phyloP scores from a whole-genome alignment of 64 coral and sea anemone genomes.

The Acropora yongei region DNA sequence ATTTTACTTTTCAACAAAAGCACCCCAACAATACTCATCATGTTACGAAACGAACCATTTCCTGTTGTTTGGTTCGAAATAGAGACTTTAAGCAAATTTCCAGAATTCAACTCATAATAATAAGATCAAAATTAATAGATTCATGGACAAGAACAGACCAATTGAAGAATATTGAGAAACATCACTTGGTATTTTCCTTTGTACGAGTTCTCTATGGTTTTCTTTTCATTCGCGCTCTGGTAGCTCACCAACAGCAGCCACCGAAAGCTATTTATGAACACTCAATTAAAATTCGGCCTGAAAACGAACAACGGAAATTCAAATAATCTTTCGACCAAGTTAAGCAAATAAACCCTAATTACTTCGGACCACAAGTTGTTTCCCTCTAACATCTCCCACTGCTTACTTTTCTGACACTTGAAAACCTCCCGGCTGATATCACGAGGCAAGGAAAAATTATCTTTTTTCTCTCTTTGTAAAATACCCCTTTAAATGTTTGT shows the following conservation, averaged over 20 bases:
- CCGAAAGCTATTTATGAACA: too few species aligned
- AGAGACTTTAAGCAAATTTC: background rate
- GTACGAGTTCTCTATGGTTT: background rate
- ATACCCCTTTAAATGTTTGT: background rate
- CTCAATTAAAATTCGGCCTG: too few species aligned
- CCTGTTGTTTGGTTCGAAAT: background rate
- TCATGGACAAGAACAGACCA: background rate
- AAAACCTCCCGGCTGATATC: too few species aligned
- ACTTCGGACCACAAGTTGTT: too few species aligned
- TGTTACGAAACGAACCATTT: background rate
- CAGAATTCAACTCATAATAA: too few species aligned
- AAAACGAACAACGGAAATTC: too few species aligned
- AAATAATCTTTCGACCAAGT: too few species aligned
- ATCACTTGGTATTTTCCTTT: background rate
- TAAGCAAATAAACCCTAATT: too few species aligned
- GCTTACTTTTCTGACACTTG: too few species aligned
- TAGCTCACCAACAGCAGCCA: too few species aligned
- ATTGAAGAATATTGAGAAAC: background rate
- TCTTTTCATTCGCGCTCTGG: background rate
- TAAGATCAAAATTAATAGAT: background rate
- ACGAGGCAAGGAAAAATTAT: too few species aligned
- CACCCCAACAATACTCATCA: background rate
- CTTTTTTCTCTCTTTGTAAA: background rate
- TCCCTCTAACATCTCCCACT: too few species aligned
- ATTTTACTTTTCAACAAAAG: slow-evolving; percentile 11